Base-by-base conservation (phyloP, 2,113 vertebrate species). In the Corythaixoides concolor region DNA sequence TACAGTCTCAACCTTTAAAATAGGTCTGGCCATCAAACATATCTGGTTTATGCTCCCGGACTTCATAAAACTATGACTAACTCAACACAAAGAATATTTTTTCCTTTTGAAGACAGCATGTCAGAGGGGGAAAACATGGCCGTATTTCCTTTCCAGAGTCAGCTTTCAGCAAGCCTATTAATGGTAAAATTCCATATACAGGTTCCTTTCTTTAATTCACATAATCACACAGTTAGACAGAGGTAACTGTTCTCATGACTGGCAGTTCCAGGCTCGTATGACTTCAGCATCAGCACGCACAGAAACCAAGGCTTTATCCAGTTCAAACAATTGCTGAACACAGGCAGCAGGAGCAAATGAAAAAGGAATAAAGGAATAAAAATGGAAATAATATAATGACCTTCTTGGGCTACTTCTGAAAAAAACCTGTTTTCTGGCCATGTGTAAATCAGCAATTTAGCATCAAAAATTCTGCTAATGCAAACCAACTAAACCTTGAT, bases 1-100 rank as follows among this genome's bases (percentile, higher is more conserved):
- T 93, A 90, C 13, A 87, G 39, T 58, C 88, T 93, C 76, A 93
- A 93, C 76, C 88, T 95, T 93, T 96, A 94, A 95, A 93, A 77
- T 63, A 87, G 90, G 82, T 59, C 69, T 88, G n/a, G 78, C 62
- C 66, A 88, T 52, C 86, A 85, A 86, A 56, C 90, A 80, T 21
- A 87, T 8, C 63, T 50, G 67, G 76, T 84, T 95, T 91, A 41
- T 55, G 35, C 30, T 69, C 70, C 64, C 60, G 47, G 69, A 53
- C 72, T 87, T 85, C 69, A 83, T 21, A 92, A 45, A 93, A 78
- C n/a, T 56, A 32, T 66, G 55, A 75, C 77, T 85, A 84, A 60
- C 53, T 72, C 49, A 87, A 69, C 76, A 50, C 41, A 59, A 77
- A 93, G 53, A 84, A 49, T 49, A 45, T 49, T 39, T 60, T 91